Evolutionary conservation across 2,888 invertebrate genomes (phyloP), one percentile per base, ranked within the genome.

Genomic region (Junonia oenone): DNA sequence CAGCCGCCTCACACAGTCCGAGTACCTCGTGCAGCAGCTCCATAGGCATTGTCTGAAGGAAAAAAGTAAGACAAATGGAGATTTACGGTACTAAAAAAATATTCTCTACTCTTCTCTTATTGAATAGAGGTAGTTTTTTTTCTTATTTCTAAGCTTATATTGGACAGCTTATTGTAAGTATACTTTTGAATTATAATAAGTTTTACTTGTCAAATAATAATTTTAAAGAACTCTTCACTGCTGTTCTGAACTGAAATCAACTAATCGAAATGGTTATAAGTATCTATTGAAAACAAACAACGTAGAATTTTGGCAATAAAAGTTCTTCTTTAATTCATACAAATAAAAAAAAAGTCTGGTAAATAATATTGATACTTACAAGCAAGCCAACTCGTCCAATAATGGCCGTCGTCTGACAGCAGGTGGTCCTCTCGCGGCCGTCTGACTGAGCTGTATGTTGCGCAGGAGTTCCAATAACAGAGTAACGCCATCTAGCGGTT

Each of bases 401-500:
- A 97, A 91, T 0, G 95, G 95, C 59, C 96, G 90, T 45, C 95
- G 90, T 63, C 95, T 92, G 17, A 94, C 91, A 5, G 93, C 92
- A 3, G 94, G 94, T 0, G 94, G 92, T 11, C 94, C 91, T 33
- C 91, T 78, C 11, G 91, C 87, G 1, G 88, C 83, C 0, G 93
- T 92, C 73, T 97, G 96, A 50, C 95, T 94, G 59, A 96, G 88
- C 75, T 98, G 98, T 47, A 98, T 95, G 49, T 95, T 95, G 54
- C 97, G 93, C 58, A 98, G 91, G 1, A 98, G 93, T 78, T 97
- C 97, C 68, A 98, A 83, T 8, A 98, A 91, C 45, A 97, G 87
- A 4, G 94, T 93, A 1, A 98, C 94, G 6, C 98, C 98, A 83
- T 97, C 97, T 71, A 96, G 93, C 14, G 97, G 96, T 55, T 96